These are phyloP conservation scores for Hemicentrotus pulcherrimus DNA, from an alignment of 35 echinoderm and acorn worm genomes.

Conservation along the genomic window DNA sequence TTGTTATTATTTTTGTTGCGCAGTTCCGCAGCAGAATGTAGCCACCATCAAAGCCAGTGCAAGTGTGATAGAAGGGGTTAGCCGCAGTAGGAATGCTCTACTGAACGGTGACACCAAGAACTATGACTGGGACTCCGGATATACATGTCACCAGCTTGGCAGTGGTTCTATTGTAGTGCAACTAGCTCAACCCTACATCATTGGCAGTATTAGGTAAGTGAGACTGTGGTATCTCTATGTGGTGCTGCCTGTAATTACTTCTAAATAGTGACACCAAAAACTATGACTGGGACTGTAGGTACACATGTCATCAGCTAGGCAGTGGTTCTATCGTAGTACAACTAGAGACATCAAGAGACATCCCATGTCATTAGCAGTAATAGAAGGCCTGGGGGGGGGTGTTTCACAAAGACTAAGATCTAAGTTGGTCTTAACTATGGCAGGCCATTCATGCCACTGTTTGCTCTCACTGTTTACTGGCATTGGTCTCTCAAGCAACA, in stretches of 20 bases:
- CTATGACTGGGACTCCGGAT: conserved; percentile 99
- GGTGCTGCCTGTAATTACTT: conserved; percentile 79
- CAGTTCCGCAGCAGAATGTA: conserved; percentile 93
- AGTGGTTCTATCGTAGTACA: conserved; percentile 97
- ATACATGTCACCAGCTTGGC: conserved; percentile 97
- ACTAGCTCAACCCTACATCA: conserved; percentile 92
- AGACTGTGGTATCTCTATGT: conserved; percentile 40
- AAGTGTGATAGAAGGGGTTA: conserved; percentile 96
- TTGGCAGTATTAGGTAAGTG: conserved; percentile 86
- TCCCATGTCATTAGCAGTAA: conserved; percentile 87
- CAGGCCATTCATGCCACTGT: too few relatives aligned
- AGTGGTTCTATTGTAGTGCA: conserved; percentile 98
- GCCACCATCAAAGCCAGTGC: conserved; percentile 91
- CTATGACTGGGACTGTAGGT: conserved; percentile 96
- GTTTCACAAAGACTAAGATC: too few relatives aligned
- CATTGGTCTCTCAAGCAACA: too few relatives aligned
- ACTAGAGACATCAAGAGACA: conserved; percentile 88
- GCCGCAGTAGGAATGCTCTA: conserved; percentile 90
- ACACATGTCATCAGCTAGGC: conserved; percentile 93
- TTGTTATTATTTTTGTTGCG: background rate
- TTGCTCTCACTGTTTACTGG: too few relatives aligned
- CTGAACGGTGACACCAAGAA: conserved; percentile 97
- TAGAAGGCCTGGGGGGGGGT: conserved; percentile 48
- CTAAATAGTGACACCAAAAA: conserved; percentile 96
- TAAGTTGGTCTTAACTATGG: too few relatives aligned